phyloP scores from a whole-genome alignment of 2,797 vertebrate species.

The Gallinago solitaria region DNA sequence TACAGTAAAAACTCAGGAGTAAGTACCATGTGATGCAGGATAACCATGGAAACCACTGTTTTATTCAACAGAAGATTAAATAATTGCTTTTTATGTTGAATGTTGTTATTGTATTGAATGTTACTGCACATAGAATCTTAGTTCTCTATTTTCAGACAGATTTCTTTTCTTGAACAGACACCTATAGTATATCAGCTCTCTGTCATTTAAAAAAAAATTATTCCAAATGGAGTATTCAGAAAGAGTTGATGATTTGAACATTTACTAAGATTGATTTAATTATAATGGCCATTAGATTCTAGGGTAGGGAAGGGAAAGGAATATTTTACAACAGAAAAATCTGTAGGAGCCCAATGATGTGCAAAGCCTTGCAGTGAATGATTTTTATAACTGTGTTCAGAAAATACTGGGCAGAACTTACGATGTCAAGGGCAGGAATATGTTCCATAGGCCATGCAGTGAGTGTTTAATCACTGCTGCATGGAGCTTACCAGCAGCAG shows the following conservation, averaged over 20 bases:
- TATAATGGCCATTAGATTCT: conserved; percentile 34
- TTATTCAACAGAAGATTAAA: background rate
- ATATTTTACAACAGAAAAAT: conserved; percentile 31
- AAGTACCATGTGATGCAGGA: background rate
- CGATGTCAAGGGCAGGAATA: background rate
- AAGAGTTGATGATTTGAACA: conserved; percentile 34
- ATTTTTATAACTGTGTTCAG: background rate
- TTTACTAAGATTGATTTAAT: conserved; percentile 35
- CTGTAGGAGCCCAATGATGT: background rate
- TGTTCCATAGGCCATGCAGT: background rate
- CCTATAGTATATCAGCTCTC: background rate
- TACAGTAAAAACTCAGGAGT: background rate
- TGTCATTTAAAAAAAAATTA: conserved; percentile 26
- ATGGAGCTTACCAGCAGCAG: background rate
- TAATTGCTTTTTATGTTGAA: background rate
- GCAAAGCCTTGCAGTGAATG: background rate
- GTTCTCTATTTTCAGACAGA: background rate
- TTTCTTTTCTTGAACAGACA: background rate
- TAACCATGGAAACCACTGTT: conserved; percentile 13
- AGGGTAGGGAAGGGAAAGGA: background rate
- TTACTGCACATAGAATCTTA: background rate
- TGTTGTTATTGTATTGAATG: background rate
- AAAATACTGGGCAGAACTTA: background rate
- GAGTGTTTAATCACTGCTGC: background rate
- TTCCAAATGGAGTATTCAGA: background rate